These are phyloP conservation scores for Paragorgia papillata DNA, from an alignment of 92 coral and sea anemone genomes.

Conservation along the genomic window DNA sequence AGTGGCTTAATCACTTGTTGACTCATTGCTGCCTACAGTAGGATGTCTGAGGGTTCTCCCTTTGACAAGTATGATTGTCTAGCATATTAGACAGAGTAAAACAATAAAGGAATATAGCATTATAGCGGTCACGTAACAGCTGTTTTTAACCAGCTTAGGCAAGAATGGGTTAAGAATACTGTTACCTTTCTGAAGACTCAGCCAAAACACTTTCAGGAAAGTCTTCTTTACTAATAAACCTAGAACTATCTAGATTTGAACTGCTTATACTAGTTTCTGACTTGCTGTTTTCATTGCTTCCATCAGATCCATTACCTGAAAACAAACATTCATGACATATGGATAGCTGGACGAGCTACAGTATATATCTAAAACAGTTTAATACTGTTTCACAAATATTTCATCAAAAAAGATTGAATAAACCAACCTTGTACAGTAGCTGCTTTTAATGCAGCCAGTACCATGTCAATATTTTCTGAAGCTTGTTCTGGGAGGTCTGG, in stretches of 20 bases:
- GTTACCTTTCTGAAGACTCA: slow-evolving; percentile 19
- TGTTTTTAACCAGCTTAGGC: no score
- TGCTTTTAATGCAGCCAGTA: slow-evolving; percentile 39
- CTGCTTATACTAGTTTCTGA: slow-evolving; percentile 6
- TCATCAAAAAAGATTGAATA: no score
- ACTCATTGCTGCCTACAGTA: no score
- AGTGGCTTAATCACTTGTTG: no score
- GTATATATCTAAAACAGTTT: no score
- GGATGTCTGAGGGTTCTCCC: no score
- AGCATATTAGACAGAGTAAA: no score
- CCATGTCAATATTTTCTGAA: slow-evolving; percentile 22
- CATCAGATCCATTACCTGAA: slow-evolving; percentile 18
- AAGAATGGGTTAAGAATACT: no score
- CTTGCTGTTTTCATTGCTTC: slow-evolving; percentile 10
- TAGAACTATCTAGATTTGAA: slow-evolving; percentile 24
- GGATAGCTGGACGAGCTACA: neutral
- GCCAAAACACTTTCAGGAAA: slow-evolving; percentile 36
- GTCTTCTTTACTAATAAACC: slow-evolving; percentile 31
- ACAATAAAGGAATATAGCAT: no score
- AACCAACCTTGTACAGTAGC: slow-evolving; percentile 34
- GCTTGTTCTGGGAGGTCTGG: slow-evolving; percentile 42
- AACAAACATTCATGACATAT: no score
- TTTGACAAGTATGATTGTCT: no score
- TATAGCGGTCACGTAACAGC: no score
- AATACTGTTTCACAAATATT: neutral